A percentile compares a stretch with the other conserved stretches of the same genome.
Evolutionary conservation across 2,888 invertebrate species (phyloP).

Genomic region (Dasypogon diadema): DNA sequence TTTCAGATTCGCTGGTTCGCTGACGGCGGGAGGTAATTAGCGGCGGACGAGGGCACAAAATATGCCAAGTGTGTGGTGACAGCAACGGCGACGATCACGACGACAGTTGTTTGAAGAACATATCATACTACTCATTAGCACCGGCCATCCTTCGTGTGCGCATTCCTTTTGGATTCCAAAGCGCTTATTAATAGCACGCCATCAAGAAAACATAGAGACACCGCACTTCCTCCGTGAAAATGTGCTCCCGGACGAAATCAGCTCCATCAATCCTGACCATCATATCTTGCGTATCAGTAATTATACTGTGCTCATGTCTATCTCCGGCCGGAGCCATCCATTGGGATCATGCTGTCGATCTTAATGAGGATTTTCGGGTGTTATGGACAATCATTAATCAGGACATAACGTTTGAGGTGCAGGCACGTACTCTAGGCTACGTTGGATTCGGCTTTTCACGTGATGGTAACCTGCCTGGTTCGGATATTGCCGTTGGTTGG

Average conservation of each 20-base stretch:
- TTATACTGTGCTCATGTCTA: conserved; percentile 44
- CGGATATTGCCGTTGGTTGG: conserved; percentile 92
- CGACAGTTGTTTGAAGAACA: not conserved
- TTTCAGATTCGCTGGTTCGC: not conserved
- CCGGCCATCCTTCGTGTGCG: not conserved
- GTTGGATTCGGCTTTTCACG: conserved; percentile 89
- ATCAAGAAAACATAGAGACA: not conserved
- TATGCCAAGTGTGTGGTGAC: not conserved
- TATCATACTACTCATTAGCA: not conserved
- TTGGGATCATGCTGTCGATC: conserved; percentile 72
- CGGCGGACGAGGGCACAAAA: not conserved
- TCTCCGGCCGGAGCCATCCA: conserved; percentile 62
- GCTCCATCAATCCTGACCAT: conserved; percentile 38
- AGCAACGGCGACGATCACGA: not conserved
- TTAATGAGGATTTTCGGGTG: conserved; percentile 73
- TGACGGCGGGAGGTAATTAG: not conserved
- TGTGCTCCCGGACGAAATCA: conserved; percentile 11
- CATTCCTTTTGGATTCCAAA: not conserved
- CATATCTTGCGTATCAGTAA: conserved; percentile 31
- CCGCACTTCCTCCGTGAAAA: not conserved
- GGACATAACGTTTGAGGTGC: conserved; percentile 85
- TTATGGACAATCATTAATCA: conserved; percentile 81
- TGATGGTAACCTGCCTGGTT: conserved; percentile 82
- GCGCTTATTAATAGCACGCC: not conserved
- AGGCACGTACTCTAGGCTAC: conserved; percentile 86